Percentiles rank a stretch among this genome's conserved stretches.
These are phyloP conservation scores for Alviniconcha marisindica DNA, from an alignment of 1,140 invertebrate species.

Conservation along the genomic window DNA sequence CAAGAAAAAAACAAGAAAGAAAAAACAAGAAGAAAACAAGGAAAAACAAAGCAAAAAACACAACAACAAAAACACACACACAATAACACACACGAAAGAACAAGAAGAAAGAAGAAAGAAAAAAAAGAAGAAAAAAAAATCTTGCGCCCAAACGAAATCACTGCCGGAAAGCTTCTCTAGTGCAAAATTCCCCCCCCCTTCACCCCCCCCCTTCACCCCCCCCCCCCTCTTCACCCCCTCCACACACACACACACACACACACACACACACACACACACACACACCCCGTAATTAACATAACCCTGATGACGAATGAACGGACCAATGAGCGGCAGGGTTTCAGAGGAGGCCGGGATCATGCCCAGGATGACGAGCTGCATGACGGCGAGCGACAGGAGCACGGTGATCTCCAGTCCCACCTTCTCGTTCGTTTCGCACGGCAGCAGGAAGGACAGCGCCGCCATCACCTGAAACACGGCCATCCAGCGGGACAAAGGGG, in stretches of 20 bases:
- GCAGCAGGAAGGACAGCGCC: constrained; percentile 96
- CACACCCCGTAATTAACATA: too few relatives aligned
- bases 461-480: constrained; percentile 93
- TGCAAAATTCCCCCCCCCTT: too few relatives aligned
- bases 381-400: constrained; percentile 53
- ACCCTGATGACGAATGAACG: constrained; percentile 40
- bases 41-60: neutral
- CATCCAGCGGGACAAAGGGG: too few relatives aligned
- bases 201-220: too few relatives aligned
- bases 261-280: too few relatives aligned
- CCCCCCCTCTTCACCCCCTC: too few relatives aligned
- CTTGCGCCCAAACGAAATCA: too few relatives aligned
- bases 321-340: constrained; percentile 81
- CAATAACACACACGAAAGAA: neutral
- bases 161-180: too few relatives aligned
- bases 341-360: constrained; percentile 96
- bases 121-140: neutral
- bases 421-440: constrained; percentile 99
- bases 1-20: neutral
- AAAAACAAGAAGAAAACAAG: neutral
- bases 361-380: constrained; percentile 87
- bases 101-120: neutral
- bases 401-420: constrained; percentile 94
- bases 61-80: neutral
- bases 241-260: too few relatives aligned